Evolutionary conservation across 2,113 vertebrate species (phyloP), one percentile per base, ranked within the genome.

Genomic region (Mustela nigripes): DNA sequence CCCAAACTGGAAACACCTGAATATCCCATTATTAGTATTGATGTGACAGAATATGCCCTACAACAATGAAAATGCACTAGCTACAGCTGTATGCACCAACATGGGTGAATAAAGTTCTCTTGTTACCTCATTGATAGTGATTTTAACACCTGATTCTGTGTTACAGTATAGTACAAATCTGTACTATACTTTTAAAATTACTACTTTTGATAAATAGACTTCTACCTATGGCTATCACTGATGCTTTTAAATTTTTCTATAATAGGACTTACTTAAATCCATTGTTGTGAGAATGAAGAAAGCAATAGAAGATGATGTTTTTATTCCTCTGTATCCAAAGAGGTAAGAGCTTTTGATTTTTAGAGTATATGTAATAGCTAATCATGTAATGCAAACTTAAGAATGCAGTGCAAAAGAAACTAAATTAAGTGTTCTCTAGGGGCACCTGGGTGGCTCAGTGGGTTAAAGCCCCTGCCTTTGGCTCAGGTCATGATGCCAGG

Each of bases 261-360:
- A 58, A 89, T 97, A 99, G 99, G 98, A 98, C 36, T 99, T 99
- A 92, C 60, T 98, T 56, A 99, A 99, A 60, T 96, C 96, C 14
- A 95, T 99, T 97, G 96, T 98, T 93, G 88, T 97, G 96, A 99
- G 99, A 98, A 98, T 99, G 97, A 99, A 98, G 97, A 99, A 98
- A 87, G 99, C 99, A 82, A 97, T 99, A 33, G 99, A 99, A 98
- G 99, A 99, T 97, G 99, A 99, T 80, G 98, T 99, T 74, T 99
- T 99, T 98, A 99, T 99, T 97, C 99, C 99, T 86, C 93, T 99
- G 1, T 99, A 99, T 98, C 98, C 99, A 97, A 98, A 98, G 97
- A 98, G 98, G 99, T 99, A 95, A 95, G 93, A 71, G 33, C 19
- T 93, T 2, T 81, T 95, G 22, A 56, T 87, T 91, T 91, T 48